Base-by-base conservation (phyloP, 1,140 invertebrate species). In the Vanessa atalanta region DNA sequence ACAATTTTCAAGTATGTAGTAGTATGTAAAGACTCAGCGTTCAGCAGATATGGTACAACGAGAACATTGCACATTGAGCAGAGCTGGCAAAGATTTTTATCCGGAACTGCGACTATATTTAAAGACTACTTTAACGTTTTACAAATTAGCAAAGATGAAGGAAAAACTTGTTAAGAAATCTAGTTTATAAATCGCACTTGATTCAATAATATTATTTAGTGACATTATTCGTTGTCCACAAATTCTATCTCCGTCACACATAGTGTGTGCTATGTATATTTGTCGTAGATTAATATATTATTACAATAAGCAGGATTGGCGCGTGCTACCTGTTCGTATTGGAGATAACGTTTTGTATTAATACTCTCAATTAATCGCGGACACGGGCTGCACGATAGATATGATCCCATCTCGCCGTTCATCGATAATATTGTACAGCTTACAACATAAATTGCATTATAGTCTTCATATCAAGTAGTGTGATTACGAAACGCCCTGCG, bases 311-410 rank as follows among this genome's bases (percentile, higher is more conserved):
- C 9, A 57, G 8, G 20, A 57, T 23, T 26, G 53, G 48, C 9
- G 16, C n/a, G 6, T 20, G 20, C 20, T 5, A 26, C 15, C 47
- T 51, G 47, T 26, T 51, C 65, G 51, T 26, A 66, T 66, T 12
- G 16, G 16, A 26, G 65, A 66, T 31, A 66, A 66, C 15, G 14
- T 51, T 66, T 66, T 66, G 47, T 66, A 51, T 66, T 66, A 66
- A 51, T 51, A 51, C 47, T 66, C 20, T 66, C 50, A 51, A 66
- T 66, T 66, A 66, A 51, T 51, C 48, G 23, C 20, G 65, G 65
- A 66, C 63, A 65, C n/a, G 63, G 48, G 43, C 20, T 9, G 47
- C 14, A 11, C 20, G 23, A 66, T 66, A 31, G 47, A 26, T 66
- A 47, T 51, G 65, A 66, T 51, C 48, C 47, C 64, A 65, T 66